Evolutionary conservation across 2,888 invertebrate genomes (phyloP).

Genomic region (Eristalis arbustorum): DNA sequence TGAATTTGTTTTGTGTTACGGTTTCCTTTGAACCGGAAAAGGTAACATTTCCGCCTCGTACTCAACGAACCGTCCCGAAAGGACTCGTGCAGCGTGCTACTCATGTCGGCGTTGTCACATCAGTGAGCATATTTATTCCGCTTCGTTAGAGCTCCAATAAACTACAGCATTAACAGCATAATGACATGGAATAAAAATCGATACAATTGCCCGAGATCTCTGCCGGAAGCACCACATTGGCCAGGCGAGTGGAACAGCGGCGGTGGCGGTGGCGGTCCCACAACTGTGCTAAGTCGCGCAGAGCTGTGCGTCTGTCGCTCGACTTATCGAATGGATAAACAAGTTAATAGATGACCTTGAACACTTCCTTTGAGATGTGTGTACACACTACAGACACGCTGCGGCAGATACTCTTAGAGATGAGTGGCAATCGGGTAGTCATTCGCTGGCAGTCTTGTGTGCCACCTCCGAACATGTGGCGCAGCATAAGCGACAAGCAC

Average conservation of each 20-base stretch:
- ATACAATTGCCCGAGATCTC: slow-evolving; percentile 23
- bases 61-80: slow-evolving; percentile 28
- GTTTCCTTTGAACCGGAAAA: slow-evolving; percentile 34
- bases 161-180: slow-evolving; percentile 34
- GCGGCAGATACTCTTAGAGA: slow-evolving; percentile 17
- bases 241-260: background rate
- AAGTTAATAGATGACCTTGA: slow-evolving; percentile 48
- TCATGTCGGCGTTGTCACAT: slow-evolving; percentile 36
- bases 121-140: slow-evolving; percentile 34
- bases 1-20: slow-evolving; percentile 18
- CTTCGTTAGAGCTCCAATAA: slow-evolving; percentile 38
- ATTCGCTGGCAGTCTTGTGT: background rate
- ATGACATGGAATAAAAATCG: slow-evolving; percentile 46
- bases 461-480: background rate
- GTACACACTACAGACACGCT: background rate
- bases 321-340: slow-evolving; percentile 36
- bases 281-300: background rate
- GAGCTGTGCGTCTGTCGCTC: slow-evolving; percentile 1
- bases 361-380: background rate
- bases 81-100: background rate
- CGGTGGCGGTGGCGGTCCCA: too few species aligned
- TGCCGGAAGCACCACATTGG: background rate
- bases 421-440: slow-evolving; percentile 23
- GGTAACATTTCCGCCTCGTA: slow-evolving; percentile 33
- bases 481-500: slow-evolving; percentile 23